Base-by-base conservation (phyloP, 2,113 vertebrate species). In the Halcyon malimbica region DNA sequence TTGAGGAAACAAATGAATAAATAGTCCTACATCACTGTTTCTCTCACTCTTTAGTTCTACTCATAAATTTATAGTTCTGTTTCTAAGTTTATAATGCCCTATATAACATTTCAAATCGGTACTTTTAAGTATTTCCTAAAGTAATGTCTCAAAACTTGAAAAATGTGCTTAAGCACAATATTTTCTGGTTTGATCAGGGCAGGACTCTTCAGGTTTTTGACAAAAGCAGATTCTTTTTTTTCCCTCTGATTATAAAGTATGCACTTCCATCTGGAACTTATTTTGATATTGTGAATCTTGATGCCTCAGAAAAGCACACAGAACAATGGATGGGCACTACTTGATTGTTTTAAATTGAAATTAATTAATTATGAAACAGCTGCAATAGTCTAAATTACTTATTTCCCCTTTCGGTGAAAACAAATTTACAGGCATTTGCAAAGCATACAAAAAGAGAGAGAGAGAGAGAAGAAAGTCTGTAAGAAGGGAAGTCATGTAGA, bases 311-410 rank as follows among this genome's bases (percentile, higher is more conserved):
- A 96, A 96, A 75, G 60, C 44, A 87, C 46, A 82, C 9, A 89
- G 37, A 92, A 96, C 82, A 96, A 96, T 94, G 39, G 87, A 91
- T 2, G 28, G 87, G 74, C 91, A 89, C 41, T 89, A 79, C 41
- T 91, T 77, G 94, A 83, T 93, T 96, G 89, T 84, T 93, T 93
- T 79, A 87, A 94, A 97, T 78, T 83, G 56, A 96, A 96, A 95
- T 94, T 91, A 96, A 97, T 96, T 97, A 96, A 95, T 94, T 96
- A 96, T 95, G 85, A 83, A 96, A 92, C 74, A 93, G 92, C 74
- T 90, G 63, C 78, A 90, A 93, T 88, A 93, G 75, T 29, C 80
- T 67, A 94, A 96, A 96, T 89, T 94, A 77, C 97, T 93, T 86
- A 79, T 92, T 97, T 97, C 90, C 60, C 48, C 81, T 91, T 94